Evolutionary conservation across 2,888 invertebrate genomes (phyloP).

Genomic region (Spisula solida): DNA sequence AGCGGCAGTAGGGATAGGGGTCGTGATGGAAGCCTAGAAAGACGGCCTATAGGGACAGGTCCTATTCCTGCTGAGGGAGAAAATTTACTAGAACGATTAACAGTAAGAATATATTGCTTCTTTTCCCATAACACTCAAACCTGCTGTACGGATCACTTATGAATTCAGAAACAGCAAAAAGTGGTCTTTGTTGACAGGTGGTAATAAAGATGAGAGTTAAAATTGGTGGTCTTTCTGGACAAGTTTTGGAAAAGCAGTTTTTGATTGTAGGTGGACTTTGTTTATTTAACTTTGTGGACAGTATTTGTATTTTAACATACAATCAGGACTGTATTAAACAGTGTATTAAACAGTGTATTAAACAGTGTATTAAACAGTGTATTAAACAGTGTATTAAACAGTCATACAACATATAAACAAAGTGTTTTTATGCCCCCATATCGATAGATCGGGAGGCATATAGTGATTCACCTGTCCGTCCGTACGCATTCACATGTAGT

Average conservation of each 20-base stretch:
- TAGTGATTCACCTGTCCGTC: too few species aligned
- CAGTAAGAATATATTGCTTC: conserved; percentile 47
- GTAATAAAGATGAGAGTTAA: background rate
- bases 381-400: too few species aligned
- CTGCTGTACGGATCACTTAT: too few species aligned
- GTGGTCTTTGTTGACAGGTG: background rate
- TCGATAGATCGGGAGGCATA: too few species aligned
- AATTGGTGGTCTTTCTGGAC: background rate
- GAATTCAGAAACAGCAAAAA: background rate
- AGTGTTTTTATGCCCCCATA: too few species aligned
- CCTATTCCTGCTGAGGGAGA: conserved; percentile 68
- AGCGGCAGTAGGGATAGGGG: conserved; percentile 61
- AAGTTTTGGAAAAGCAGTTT: background rate
- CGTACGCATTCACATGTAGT: too few species aligned
- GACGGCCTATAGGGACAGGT: conserved; percentile 29
- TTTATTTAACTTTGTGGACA: too few species aligned
- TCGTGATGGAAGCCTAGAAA: conserved; percentile 30
- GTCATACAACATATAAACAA: too few species aligned
- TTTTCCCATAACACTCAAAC: too few species aligned
- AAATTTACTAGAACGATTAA: conserved; percentile 64
- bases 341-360: too few species aligned
- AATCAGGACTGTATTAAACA: background rate
- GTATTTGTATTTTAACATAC: background rate
- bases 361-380: too few species aligned
- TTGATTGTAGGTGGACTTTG: too few species aligned